Conservation (phyloP, 2,888 invertebrate genomes). For the Scaptomyza polygonia region DNA sequence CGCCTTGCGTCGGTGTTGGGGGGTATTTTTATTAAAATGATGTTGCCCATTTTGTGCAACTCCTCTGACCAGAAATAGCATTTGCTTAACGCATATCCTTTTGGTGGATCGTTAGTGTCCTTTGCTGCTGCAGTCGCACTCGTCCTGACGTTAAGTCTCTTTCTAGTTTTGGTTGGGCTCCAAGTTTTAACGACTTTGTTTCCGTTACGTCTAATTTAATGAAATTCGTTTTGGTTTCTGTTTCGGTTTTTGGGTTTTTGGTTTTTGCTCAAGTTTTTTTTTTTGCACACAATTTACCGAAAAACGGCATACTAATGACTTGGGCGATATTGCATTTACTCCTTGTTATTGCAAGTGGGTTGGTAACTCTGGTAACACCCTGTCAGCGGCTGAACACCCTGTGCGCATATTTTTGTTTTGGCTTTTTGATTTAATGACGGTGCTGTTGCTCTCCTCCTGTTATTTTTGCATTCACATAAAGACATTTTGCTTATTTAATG, state of each 20-base stretch:
- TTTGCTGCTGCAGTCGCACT: conserved; percentile 34
- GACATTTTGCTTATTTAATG: conserved; percentile 61
- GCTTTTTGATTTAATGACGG: conserved; percentile 70
- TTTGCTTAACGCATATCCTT: conserved; percentile 59
- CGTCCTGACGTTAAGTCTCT: conserved; percentile 37
- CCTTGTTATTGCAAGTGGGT: conserved; percentile 10
- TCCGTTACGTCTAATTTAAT: conserved; percentile 80
- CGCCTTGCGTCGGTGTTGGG: conserved; percentile 27
- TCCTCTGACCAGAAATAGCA: conserved; percentile 50
- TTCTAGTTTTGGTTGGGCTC: conserved; percentile 44
- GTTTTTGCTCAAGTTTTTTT: conserved; percentile 57
- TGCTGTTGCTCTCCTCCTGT: conserved; percentile 18
- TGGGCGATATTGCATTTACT: conserved; percentile 65
- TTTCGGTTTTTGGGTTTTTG: conserved; percentile 29
- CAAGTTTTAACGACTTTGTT: conserved; percentile 79
- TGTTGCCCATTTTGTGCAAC: conserved; percentile 40
- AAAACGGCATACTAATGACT: conserved; percentile 78
- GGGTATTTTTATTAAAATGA: conserved; percentile 74
- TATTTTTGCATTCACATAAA: conserved; percentile 40
- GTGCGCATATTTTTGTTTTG: conserved; percentile 54
- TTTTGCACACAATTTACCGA: conserved; percentile 64
- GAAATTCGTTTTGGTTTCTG: conserved; percentile 64
- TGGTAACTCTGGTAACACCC: conserved; percentile 11
- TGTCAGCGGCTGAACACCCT: conserved; percentile 15
- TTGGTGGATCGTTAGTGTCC: conserved; percentile 65